Evolutionary conservation across 2,888 invertebrate species (phyloP).

Genomic region (Dynastes maya): DNA sequence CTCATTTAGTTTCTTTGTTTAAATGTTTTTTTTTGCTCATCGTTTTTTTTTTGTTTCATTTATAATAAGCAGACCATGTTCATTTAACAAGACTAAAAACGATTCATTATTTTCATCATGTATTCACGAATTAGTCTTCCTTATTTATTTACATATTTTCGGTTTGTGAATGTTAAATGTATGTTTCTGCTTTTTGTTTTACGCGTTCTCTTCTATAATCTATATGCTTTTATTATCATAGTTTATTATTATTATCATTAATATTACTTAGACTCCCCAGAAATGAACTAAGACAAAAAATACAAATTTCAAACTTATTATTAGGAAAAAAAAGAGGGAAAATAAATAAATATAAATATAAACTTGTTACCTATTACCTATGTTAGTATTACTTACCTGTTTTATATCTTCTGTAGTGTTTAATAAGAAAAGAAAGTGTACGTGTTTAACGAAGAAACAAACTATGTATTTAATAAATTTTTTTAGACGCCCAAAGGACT

Average conservation of each 20-base stretch:
- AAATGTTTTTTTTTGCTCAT: conserved; percentile 31
- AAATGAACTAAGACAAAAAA: conserved; percentile 8
- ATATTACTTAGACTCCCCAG: conserved; percentile 42
- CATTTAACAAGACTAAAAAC: conserved; percentile 46
- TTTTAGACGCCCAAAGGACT: conserved; percentile 46
- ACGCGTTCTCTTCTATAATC: conserved; percentile 23
- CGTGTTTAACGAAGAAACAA: conserved; percentile 28
- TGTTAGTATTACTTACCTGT: conserved; percentile 52
- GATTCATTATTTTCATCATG: conserved; percentile 37
- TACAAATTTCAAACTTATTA: conserved; percentile 1
- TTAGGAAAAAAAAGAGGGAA: conserved; percentile 2
- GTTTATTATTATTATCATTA: conserved; percentile 11
- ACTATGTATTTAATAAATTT: conserved; percentile 20
- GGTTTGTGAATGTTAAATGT: conserved; percentile 51
- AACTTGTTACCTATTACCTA: conserved; percentile 48
- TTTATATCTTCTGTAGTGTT: conserved; percentile 44
- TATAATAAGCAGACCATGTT: conserved; percentile 49
- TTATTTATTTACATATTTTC: conserved; percentile 29
- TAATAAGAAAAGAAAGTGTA: conserved; percentile 30
- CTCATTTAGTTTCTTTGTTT: conserved; percentile 38
- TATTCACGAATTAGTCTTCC: conserved; percentile 10
- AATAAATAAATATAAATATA: conserved; percentile 25
- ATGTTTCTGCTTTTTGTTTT: conserved; percentile 52
- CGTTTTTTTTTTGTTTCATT: conserved; percentile 22
- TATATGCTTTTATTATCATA: conserved; percentile 37